Base-by-base conservation (phyloP, 2,888 invertebrate genomes). In the Drosophila subquinaria region DNA sequence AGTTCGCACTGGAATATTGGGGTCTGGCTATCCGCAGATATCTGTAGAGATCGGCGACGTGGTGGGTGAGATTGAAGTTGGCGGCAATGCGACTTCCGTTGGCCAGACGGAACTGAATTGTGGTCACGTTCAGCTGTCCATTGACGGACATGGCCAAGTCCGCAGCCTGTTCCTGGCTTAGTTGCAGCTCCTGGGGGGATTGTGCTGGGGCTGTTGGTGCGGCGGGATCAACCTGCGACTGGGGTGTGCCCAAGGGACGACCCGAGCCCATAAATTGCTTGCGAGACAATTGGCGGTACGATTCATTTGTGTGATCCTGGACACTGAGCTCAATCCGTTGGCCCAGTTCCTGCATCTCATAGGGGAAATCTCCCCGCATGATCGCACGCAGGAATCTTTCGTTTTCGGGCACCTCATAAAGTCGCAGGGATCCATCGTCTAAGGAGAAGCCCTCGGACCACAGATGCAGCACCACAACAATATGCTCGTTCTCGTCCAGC, bases 391-490 rank as follows among this genome's bases (percentile, higher is more conserved):
- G 53, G 3, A 88, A 70, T 0, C 72, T 68, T 1, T 78, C 76
- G 27, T 89, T 86, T 10, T 79, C 88, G 0, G 90, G 86, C 5
- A 72, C 42, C 3, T 75, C 65, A 17, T 86, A 86, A 0, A 23
- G 67, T 0, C 79, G 66, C 27, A 86, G 23, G 0, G 59, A 20
- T 10, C 90, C 86, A 2, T 81, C 67, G 38, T 88, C 86, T n/a
- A 86, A 48, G 5, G 86, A 76, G 59, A 86, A 86, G 0, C 86
- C 86, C 53, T 86, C 86, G 20, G 82, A 71, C 86, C 86, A 86
- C 1, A 86, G 73, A 30, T 88, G 82, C 36, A 86, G 48, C 17
- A 76, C 67, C 11, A 86, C 75, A 1, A 73, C 52, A 23, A 70
- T 71, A 0, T 73, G 71, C 36, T 73, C 81, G 2, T 43, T 61